Percentiles rank a stretch among this genome's conserved stretches.
phyloP scores from a whole-genome alignment of 2,113 vertebrate genomes.

The Rhinolophus ferrumequinum region DNA sequence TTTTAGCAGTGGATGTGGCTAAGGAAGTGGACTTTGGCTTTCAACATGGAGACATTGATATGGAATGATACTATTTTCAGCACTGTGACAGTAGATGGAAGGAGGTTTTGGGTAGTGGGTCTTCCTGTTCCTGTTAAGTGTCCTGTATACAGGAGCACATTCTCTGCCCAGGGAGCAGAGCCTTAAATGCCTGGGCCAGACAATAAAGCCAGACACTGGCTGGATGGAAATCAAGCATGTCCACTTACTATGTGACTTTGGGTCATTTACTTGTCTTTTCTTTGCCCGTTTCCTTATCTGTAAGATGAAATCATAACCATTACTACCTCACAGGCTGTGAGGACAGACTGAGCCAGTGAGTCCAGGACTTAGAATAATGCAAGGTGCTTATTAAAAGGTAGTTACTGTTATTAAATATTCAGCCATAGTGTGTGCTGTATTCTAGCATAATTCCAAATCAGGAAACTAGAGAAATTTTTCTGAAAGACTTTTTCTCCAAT shows the following conservation, averaged over 20 bases:
- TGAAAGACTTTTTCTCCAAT: background rate
- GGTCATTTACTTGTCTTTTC: background rate
- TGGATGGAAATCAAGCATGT: background rate
- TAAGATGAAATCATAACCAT: background rate
- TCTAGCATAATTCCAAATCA: background rate
- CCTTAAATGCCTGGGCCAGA: background rate
- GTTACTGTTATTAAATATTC: background rate
- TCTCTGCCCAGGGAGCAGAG: background rate
- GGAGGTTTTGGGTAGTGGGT: background rate
- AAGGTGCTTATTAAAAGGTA: background rate
- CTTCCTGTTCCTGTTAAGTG: background rate
- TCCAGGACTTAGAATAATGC: background rate
- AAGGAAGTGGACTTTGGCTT: background rate
- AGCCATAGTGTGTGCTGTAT: background rate
- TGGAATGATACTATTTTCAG: background rate
- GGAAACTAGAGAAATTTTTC: background rate
- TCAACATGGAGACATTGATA: background rate
- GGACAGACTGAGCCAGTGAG: background rate
- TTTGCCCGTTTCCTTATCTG: background rate
- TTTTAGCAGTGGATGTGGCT: background rate
- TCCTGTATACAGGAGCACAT: background rate
- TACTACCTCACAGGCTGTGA: background rate
- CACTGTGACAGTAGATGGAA: background rate
- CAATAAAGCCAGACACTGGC: background rate
- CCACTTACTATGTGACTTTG: background rate